Base-by-base conservation (phyloP, 1,140 invertebrate genomes). In the Drepana arcuata region DNA sequence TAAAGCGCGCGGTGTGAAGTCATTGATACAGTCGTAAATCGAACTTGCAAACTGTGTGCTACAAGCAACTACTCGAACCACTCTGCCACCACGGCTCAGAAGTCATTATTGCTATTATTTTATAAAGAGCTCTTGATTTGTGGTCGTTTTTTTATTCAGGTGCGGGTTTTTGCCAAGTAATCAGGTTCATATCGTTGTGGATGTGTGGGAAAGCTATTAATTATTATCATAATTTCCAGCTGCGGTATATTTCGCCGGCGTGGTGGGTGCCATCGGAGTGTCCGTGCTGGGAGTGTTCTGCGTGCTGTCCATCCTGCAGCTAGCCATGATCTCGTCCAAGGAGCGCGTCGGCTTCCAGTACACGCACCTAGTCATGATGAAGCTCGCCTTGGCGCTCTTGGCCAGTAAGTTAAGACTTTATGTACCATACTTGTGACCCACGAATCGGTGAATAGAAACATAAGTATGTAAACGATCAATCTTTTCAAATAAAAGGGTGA, bases 261-360 rank as follows among this genome's bases (percentile, higher is more conserved):
- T 94, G 32, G 87, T 92, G 27, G 92, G 90, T 6, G 87, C 88
- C 5, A 77, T 88, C 14, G 91, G 91, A 25, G 89, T 92, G 14
- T 81, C 88, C 7, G 64, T 90, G 15, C 82, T 95, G 36, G 92
- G 88, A 3, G 75, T 93, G 14, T 91, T 93, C 72, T 92, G 91
- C 63, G 80, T 92, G 27, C 72, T 94, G 24, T 90, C 91, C 12
- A 87, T 95, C 35, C 84, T 95, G 16, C 92, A 94, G 74, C 84
- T 95, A 28, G 90, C 93, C 24, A 94, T 94, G 92, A 88, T 94
- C 48, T 90, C 90, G 21, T 93, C 91, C 24, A 91, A 90, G 62
- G 93, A 94, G 66, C 88, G 89, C 59, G 89, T 94, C 14, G 87
- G 91, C 24, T 80, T 94, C 59, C 88, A 89, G 48, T 94, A 94